Evolutionary conservation across 2,113 vertebrate genomes (phyloP).

Genomic region (Lasiurus borealis): DNA sequence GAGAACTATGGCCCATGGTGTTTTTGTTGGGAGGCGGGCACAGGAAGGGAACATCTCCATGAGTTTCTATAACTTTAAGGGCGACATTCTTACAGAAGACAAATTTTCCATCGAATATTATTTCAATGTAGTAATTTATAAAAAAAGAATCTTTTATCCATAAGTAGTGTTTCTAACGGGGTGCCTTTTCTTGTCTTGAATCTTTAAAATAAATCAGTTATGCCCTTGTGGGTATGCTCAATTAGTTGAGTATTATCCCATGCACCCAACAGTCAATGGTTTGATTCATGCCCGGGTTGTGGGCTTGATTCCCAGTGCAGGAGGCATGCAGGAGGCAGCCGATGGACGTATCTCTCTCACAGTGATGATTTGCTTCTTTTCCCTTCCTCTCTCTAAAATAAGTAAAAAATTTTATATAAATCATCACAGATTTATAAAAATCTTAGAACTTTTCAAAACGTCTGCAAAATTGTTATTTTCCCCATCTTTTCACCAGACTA

Average conservation of each 20-base stretch:
- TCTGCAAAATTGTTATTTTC: background rate
- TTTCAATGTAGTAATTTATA: constrained; percentile 27
- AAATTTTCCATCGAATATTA: background rate
- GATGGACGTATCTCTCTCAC: no score
- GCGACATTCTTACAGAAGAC: background rate
- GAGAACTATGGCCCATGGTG: background rate
- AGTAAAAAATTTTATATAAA: no score
- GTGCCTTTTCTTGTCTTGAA: background rate
- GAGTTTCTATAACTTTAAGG: background rate
- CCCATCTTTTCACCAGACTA: background rate
- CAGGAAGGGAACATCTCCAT: background rate
- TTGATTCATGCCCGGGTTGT: no score
- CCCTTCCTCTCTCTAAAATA: no score
- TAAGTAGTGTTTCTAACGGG: background rate
- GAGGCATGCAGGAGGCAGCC: no score
- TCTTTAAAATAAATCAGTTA: constrained; percentile 1
- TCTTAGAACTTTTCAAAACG: constrained; percentile 4
- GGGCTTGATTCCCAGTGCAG: no score
- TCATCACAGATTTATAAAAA: background rate
- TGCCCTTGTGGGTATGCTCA: no score
- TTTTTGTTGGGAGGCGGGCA: background rate
- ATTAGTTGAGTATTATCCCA: no score
- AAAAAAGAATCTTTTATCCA: constrained; percentile 27
- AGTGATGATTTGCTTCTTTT: no score
- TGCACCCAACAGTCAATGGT: no score